phyloP scores from a whole-genome alignment of 2,888 invertebrate genomes.

The Lomographa bimaculata region DNA sequence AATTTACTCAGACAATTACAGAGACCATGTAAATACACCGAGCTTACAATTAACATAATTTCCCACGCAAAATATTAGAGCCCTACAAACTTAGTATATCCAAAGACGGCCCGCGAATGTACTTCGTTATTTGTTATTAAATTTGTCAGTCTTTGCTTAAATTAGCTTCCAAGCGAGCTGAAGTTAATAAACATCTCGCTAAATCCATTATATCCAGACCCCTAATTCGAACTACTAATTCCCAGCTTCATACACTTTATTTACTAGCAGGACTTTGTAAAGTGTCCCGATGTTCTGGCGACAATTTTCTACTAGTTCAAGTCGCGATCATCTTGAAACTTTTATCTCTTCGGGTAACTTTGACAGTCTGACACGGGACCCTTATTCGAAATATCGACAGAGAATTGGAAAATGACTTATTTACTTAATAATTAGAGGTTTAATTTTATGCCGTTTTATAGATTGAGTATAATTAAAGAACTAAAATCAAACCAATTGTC shows the following conservation, averaged over 20 bases:
- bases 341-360: slow-evolving; percentile 50
- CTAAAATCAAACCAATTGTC: too few species aligned
- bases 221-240: slow-evolving; percentile 29
- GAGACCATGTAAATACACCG: not conserved
- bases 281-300: slow-evolving; percentile 41
- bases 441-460: too few species aligned
- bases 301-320: slow-evolving; percentile 51
- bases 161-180: slow-evolving; percentile 61
- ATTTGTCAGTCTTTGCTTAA: slow-evolving; percentile 64
- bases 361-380: slow-evolving; percentile 19
- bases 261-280: slow-evolving; percentile 15
- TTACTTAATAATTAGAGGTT: too few species aligned
- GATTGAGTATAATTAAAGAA: too few species aligned
- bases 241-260: slow-evolving; percentile 25
- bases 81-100: slow-evolving; percentile 11
- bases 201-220: slow-evolving; percentile 41
- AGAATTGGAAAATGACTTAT: not conserved
- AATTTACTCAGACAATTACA: not conserved
- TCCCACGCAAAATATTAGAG: slow-evolving; percentile 7
- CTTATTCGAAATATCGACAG: slow-evolving; percentile 15
- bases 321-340: slow-evolving; percentile 56
- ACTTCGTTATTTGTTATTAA: slow-evolving; percentile 62
- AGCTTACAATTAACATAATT: slow-evolving; percentile 1
- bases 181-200: slow-evolving; percentile 62
- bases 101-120: slow-evolving; percentile 32